Evolutionary conservation across 30 jellyfish, hydroid and myxozoan genomes (phyloP), one percentile per base, ranked within the genome.

Genomic region (Pseudorhiza aurosa): DNA sequence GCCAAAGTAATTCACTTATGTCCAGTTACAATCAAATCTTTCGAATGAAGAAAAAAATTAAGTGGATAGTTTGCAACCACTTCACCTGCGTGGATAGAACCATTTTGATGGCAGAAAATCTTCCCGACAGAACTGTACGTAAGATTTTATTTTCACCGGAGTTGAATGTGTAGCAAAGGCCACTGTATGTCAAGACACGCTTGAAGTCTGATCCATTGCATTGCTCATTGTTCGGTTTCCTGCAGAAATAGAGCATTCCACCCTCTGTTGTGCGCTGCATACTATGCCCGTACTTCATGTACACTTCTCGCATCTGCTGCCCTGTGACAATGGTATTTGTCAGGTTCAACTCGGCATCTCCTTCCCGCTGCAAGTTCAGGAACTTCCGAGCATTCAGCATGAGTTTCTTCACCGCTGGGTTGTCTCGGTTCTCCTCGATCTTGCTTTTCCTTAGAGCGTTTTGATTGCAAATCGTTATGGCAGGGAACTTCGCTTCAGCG

Each of bases 381-480:
- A 12, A 46, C 43, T 47, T n/a, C 19, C 59, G 2, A 0, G 85
- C 33, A 10, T n/a, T 8, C 14, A 3, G 30, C 1, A 73, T 45
- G 2, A 73, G 75, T 42, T 50, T 28, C 15, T 73, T 47, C 17
- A 73, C 60, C 0, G 15, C 33, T 21, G 86, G 46, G 50, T 73
- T 65, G 29, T 53, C 37, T 35, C 19, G 30, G 36, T 50, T 56
- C 32, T 29, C 51, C 24, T 73, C 86, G 64, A 53, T 27, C 28
- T 73, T 45, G 67, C 86, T 73, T 50, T 42, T 59, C 44, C 82
- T 58, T 8, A 82, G 71, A 5, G 80, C 59, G 43, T 82, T 82
- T 45, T 45, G 72, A 35, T 82, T 82, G 80, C 93, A 82, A 10
- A 82, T 82, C 26, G 93, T 82, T 14, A 82, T 39, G n/a, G 85